phyloP scores from a whole-genome alignment of 2,113 vertebrate genomes.

The Limanda limanda region DNA sequence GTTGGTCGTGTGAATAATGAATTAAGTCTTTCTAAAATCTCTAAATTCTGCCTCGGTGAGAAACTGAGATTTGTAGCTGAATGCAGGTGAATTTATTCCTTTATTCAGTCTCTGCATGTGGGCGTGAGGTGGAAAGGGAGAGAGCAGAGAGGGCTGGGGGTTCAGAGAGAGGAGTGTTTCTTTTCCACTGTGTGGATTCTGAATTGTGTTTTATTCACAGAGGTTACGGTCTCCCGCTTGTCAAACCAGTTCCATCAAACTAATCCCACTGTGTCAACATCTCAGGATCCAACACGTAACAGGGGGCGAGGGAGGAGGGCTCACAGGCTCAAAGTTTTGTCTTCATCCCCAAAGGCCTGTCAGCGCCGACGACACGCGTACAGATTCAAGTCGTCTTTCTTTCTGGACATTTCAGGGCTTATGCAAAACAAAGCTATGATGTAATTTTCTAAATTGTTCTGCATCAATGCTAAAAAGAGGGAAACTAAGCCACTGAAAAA shows the following conservation, averaged over 20 bases:
- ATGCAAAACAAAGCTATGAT: conserved; percentile 56
- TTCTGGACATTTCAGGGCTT: conserved; percentile 40
- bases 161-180: conserved; percentile 33
- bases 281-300: conserved; percentile 50
- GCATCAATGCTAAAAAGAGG: neutral
- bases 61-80: neutral
- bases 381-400: conserved; percentile 28
- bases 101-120: conserved; percentile 6
- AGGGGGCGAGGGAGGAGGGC: conserved; percentile 14
- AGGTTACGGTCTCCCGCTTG: conserved; percentile 63
- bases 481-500: neutral
- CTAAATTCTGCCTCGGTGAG: neutral
- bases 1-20: conserved; percentile 1
- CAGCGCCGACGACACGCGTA: conserved; percentile 25
- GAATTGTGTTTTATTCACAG: conserved; percentile 53
- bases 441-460: conserved; percentile 14
- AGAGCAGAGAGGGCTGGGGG: conserved; percentile 1
- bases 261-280: conserved; percentile 61
- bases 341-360: conserved; percentile 52
- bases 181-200: conserved; percentile 30
- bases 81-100: conserved; percentile 22
- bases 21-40: neutral
- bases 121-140: conserved; percentile 5
- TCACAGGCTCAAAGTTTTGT: conserved; percentile 49
- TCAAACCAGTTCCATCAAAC: conserved; percentile 72